Percentiles rank a stretch among this genome's conserved stretches.
Conservation (phyloP, 64 coral and sea anemone genomes). For the Montipora cactus region DNA sequence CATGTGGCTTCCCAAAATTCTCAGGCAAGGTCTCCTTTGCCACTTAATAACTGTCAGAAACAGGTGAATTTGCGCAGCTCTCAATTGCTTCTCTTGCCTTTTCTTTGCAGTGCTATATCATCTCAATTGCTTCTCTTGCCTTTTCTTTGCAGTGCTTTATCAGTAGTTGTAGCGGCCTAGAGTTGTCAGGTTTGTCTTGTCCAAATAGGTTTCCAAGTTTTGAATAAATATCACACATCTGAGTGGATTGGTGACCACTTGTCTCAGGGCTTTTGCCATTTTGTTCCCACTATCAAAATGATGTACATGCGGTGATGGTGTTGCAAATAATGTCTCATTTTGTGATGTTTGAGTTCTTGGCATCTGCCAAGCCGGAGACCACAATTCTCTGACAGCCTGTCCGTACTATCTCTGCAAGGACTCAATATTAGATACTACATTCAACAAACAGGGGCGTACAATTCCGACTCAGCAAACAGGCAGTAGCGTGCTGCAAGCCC, state of each 20-base stretch:
- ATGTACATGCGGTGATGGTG: neutral
- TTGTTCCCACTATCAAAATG: neutral
- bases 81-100: neutral
- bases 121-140: slow-evolving; percentile 1
- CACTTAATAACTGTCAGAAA: slow-evolving; percentile 40
- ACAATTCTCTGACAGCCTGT: too few species aligned
- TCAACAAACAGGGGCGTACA: too few species aligned
- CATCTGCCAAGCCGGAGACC: too few species aligned
- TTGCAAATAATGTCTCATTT: too few species aligned
- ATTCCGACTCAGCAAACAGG: too few species aligned
- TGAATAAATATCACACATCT: slow-evolving; percentile 20
- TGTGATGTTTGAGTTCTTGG: too few species aligned
- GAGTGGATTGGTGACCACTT: neutral
- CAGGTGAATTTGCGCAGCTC: slow-evolving; percentile 64
- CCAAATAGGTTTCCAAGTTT: slow-evolving; percentile 41
- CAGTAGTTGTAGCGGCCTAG: neutral
- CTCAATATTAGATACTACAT: too few species aligned
- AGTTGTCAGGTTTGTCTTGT: slow-evolving; percentile 14
- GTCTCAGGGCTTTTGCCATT: neutral
- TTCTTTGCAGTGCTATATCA: neutral
- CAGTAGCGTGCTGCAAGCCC: too few species aligned
- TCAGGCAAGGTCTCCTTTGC: slow-evolving; percentile 67
- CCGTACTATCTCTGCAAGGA: too few species aligned
- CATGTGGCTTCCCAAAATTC: slow-evolving; percentile 75
- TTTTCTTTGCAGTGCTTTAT: slow-evolving; percentile 4